These are phyloP conservation scores for Henricia sp. DNA, from an alignment of 53 echinoderm and acorn worm species.

Conservation along the genomic window DNA sequence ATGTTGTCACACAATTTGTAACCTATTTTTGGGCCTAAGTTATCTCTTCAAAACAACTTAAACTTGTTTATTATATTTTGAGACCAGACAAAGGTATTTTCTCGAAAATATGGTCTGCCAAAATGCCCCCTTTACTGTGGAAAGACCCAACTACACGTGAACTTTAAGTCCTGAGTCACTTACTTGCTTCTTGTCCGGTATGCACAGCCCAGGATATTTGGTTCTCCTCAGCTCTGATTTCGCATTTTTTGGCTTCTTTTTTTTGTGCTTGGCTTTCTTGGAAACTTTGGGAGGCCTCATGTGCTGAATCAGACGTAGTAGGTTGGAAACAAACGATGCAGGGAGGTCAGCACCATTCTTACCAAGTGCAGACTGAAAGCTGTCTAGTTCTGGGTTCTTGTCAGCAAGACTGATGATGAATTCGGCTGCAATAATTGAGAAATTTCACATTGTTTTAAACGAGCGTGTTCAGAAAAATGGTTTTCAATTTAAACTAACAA, in stretches of 20 bases:
- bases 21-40: too few relatives aligned
- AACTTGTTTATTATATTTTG: too few relatives aligned
- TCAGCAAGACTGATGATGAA: slow-evolving; percentile 94
- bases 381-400: slow-evolving; percentile 84
- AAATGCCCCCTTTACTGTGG: too few relatives aligned
- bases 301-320: slow-evolving; percentile 90
- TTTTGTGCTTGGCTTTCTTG: slow-evolving; percentile 62
- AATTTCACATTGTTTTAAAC: too few relatives aligned
- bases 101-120: too few relatives aligned
- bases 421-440: slow-evolving; percentile 74
- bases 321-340: slow-evolving; percentile 86
- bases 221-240: slow-evolving; percentile 70
- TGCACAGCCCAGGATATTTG: slow-evolving; percentile 82
- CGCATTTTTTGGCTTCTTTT: slow-evolving; percentile 46
- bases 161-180: not conserved
- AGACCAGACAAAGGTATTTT: too few relatives aligned
- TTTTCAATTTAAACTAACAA: too few relatives aligned
- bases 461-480: too few relatives aligned
- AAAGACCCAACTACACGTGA: too few relatives aligned
- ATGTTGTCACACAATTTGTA: too few relatives aligned
- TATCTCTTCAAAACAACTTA: too few relatives aligned
- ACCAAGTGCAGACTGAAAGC: slow-evolving; percentile 74
- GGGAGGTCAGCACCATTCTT: slow-evolving; percentile 97
- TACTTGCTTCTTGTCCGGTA: slow-evolving; percentile 75
- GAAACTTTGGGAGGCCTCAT: slow-evolving; percentile 84